Evolutionary conservation across 1,140 invertebrate genomes (phyloP).

Genomic region (Pollicipes pollicipes): DNA sequence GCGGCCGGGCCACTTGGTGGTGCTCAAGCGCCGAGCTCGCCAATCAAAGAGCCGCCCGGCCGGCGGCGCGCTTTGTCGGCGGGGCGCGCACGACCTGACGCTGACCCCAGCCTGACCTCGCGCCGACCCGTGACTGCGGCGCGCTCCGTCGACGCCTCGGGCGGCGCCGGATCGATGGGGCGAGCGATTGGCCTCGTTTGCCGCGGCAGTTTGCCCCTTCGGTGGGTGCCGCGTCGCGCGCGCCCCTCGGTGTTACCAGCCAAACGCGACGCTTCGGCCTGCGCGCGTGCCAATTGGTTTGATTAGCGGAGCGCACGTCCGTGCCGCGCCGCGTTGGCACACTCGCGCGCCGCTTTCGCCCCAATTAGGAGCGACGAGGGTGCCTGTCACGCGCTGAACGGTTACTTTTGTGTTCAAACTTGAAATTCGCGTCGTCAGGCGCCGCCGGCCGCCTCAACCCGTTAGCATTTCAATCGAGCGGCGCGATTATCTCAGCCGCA

Average conservation of each 20-base stretch:
- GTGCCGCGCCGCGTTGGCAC: neutral
- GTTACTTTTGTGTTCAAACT: constrained; percentile 5
- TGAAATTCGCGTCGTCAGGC: neutral
- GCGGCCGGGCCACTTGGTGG: neutral
- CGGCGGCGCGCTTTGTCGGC: too few species aligned
- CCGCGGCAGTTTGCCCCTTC: neutral
- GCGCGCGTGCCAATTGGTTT: neutral
- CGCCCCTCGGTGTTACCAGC: neutral
- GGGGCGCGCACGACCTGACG: too few species aligned
- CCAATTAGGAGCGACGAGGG: neutral
- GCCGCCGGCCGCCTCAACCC: neutral
- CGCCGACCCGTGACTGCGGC: too few species aligned
- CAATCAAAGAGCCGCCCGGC: neutral
- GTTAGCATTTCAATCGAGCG: neutral
- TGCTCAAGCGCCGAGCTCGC: neutral
- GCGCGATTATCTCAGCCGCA: neutral
- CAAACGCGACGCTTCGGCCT: neutral
- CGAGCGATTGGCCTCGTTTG: neutral
- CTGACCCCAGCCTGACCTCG: too few species aligned
- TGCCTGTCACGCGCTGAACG: neutral
- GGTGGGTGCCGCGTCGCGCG: neutral
- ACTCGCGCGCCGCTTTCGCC: neutral
- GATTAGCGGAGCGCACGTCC: neutral
- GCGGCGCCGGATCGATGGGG: too few species aligned
- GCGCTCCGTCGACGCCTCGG: too few species aligned